Conservation (phyloP, 2,888 invertebrate genomes). For the Meandrusa payeni region DNA sequence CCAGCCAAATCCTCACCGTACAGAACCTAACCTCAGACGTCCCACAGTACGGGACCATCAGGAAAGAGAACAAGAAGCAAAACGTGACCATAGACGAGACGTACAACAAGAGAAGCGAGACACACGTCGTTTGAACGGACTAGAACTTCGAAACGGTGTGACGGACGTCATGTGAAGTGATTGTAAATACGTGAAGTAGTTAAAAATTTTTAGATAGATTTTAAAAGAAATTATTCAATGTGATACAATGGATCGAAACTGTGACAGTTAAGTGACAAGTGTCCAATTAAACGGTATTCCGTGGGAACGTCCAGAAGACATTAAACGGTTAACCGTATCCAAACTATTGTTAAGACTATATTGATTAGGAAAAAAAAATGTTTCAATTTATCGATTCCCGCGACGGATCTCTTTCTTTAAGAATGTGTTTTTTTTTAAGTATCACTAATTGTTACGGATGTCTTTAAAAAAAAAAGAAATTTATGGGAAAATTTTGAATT, state of each 20-base stretch:
- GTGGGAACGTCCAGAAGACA: slow-evolving; percentile 62
- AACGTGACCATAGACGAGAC: slow-evolving; percentile 76
- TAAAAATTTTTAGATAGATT: slow-evolving; percentile 65
- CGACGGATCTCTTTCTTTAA: slow-evolving; percentile 50
- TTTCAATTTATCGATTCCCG: slow-evolving; percentile 37
- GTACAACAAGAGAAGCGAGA: slow-evolving; percentile 68
- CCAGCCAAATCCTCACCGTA: slow-evolving; percentile 81
- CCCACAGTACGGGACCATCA: slow-evolving; percentile 77
- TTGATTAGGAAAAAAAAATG: slow-evolving; percentile 22
- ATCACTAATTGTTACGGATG: slow-evolving; percentile 39
- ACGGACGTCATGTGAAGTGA: slow-evolving; percentile 25
- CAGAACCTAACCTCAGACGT: slow-evolving; percentile 76
- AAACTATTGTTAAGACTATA: slow-evolving; percentile 18
- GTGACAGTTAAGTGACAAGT: slow-evolving; percentile 6
- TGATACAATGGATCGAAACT: slow-evolving; percentile 55
- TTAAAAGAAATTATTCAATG: slow-evolving; percentile 61
- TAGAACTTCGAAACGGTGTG: slow-evolving; percentile 18
- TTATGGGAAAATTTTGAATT: slow-evolving; percentile 60
- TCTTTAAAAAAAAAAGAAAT: slow-evolving; percentile 37
- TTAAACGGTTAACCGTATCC: slow-evolving; percentile 26
- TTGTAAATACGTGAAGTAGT: slow-evolving; percentile 63
- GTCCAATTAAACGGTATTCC: too few relatives aligned
- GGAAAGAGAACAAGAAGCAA: slow-evolving; percentile 74
- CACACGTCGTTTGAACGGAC: slow-evolving; percentile 57
- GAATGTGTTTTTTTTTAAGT: slow-evolving; percentile 40